Percentiles rank a stretch among this genome's conserved stretches.
Evolutionary conservation across 2,113 vertebrate genomes (phyloP).

Genomic region (Sprattus sprattus): DNA sequence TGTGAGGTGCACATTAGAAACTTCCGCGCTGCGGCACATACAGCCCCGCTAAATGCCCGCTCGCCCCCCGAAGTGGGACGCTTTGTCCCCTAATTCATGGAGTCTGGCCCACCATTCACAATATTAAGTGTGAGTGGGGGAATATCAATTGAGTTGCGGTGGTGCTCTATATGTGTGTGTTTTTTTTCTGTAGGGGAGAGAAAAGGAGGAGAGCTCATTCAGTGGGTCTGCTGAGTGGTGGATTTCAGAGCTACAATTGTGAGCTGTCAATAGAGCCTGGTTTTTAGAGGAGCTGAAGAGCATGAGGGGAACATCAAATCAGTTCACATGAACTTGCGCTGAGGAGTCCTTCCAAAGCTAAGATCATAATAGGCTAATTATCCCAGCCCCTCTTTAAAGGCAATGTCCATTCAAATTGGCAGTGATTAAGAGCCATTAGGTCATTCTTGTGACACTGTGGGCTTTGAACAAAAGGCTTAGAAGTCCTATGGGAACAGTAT

Average conservation of each 20-base stretch:
- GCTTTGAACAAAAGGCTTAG: slow-evolving; percentile 14
- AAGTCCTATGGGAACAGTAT: slow-evolving; percentile 25
- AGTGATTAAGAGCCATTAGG: slow-evolving; percentile 58
- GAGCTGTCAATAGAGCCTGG: slow-evolving; percentile 59
- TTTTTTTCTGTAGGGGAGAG: slow-evolving; percentile 56
- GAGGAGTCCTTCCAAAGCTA: slow-evolving; percentile 61
- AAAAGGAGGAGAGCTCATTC: slow-evolving; percentile 59
- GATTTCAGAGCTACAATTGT: slow-evolving; percentile 67
- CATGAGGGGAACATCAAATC: slow-evolving; percentile 69
- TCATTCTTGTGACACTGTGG: slow-evolving; percentile 41
- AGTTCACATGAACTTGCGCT: slow-evolving; percentile 71
- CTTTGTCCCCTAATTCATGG: slow-evolving; percentile 79
- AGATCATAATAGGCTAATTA: slow-evolving; percentile 69
- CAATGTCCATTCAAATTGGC: slow-evolving; percentile 55
- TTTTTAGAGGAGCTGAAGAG: slow-evolving; percentile 64
- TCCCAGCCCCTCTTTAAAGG: slow-evolving; percentile 58
- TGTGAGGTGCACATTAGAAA: slow-evolving; percentile 40
- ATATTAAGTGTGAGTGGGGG: slow-evolving; percentile 75
- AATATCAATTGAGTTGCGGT: slow-evolving; percentile 74
- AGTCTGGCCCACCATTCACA: slow-evolving; percentile 74
- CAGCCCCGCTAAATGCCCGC: slow-evolving; percentile 33
- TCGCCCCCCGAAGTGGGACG: slow-evolving; percentile 47
- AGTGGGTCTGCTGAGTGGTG: slow-evolving; percentile 63
- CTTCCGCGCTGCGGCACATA: slow-evolving; percentile 37
- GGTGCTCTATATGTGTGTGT: slow-evolving; percentile 66